These are phyloP conservation scores for Nylanderia fulva DNA, from an alignment of 1,140 invertebrate genomes.

Conservation along the genomic window DNA sequence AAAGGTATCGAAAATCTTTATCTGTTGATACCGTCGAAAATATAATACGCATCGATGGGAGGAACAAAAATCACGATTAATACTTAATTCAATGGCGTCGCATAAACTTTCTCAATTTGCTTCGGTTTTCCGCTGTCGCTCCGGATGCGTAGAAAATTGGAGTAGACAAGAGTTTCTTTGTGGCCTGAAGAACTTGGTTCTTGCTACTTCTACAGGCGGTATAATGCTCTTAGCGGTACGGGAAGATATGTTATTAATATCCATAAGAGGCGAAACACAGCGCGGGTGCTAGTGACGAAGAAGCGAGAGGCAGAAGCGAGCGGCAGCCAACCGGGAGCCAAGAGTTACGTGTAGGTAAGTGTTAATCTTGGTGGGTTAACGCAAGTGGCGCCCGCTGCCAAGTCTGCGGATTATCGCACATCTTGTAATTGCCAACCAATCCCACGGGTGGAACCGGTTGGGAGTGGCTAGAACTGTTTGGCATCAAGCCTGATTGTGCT, in stretches of 20 bases:
- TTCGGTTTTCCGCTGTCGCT: slow-evolving; percentile 12
- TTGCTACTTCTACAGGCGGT: slow-evolving; percentile 40
- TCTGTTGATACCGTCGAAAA: not conserved
- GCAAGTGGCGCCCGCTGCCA: slow-evolving; percentile 83
- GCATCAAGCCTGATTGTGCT: slow-evolving; percentile 85
- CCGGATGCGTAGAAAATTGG: slow-evolving; percentile 52
- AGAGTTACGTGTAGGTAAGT: slow-evolving; percentile 84
- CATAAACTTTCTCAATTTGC: slow-evolving; percentile 20
- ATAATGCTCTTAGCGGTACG: slow-evolving; percentile 61
- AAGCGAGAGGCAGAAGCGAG: slow-evolving; percentile 67
- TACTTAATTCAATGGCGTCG: not conserved
- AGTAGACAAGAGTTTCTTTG: slow-evolving; percentile 56
- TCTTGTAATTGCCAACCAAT: slow-evolving; percentile 86
- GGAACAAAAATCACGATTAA: slow-evolving; percentile 28
- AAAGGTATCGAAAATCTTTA: not conserved
- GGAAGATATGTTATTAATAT: slow-evolving; percentile 73
- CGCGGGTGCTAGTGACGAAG: slow-evolving; percentile 40
- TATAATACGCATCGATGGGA: not conserved
- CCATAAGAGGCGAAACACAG: slow-evolving; percentile 59
- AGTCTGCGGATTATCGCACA: slow-evolving; percentile 86
- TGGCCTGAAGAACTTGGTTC: slow-evolving; percentile 44
- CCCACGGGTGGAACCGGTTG: slow-evolving; percentile 82
- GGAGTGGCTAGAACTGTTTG: slow-evolving; percentile 83
- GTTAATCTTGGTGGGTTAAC: slow-evolving; percentile 86
- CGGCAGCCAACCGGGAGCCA: slow-evolving; percentile 75